Conservation (phyloP, 2,113 vertebrate genomes). For the Burhinus oedicnemus region DNA sequence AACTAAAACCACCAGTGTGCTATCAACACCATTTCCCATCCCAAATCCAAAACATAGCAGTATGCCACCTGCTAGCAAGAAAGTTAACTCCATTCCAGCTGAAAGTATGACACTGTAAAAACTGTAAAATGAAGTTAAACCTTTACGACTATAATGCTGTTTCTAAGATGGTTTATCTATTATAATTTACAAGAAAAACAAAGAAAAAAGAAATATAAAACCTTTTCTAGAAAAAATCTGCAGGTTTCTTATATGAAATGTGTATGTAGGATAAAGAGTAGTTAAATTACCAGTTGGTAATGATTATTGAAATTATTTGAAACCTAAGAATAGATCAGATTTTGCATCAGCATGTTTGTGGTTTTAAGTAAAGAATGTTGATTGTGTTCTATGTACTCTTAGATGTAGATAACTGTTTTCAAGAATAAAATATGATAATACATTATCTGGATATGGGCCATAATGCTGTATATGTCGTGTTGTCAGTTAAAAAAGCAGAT, state of each 20-base stretch:
- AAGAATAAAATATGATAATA: neutral
- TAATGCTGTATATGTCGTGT: rapidly evolving
- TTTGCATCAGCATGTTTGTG: neutral
- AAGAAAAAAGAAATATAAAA: neutral
- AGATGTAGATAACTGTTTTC: neutral
- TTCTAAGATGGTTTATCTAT: neutral
- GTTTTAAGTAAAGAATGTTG: neutral
- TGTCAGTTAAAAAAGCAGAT: neutral
- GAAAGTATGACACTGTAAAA: neutral
- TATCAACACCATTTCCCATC: neutral
- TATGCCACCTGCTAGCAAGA: neutral
- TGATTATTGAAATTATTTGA: neutral
- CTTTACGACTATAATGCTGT: neutral
- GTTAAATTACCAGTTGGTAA: neutral
- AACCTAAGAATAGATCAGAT: neutral
- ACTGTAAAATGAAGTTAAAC: neutral
- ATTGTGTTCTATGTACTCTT: neutral
- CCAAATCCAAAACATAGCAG: neutral
- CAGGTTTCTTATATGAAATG: neutral
- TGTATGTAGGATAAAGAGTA: neutral
- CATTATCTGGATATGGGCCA: neutral
- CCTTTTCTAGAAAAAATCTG: neutral
- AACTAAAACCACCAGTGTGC: neutral
- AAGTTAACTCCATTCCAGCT: neutral
- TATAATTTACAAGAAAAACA: neutral